Evolutionary conservation across 92 coral and sea anemone genomes (phyloP), one percentile per base, ranked within the genome.

Genomic region (Siderastrea siderea): DNA sequence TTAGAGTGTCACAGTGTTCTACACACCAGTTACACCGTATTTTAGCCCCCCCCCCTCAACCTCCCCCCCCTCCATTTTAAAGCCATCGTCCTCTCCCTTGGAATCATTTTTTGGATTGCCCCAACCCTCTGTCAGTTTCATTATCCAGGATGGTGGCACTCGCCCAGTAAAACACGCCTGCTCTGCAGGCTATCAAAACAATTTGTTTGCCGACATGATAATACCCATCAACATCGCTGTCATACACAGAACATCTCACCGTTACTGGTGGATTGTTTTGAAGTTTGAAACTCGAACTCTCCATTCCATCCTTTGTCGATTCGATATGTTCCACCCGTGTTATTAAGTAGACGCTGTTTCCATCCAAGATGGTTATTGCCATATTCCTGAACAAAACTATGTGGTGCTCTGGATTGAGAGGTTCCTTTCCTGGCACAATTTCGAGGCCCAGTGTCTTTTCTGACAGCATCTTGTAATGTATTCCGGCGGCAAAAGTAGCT

Each of bases 381-480:
- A 90, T 90, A 74, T 90, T 83, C 53, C 93, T 64, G 57, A 66
- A 90, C 13, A 84, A 54, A 9, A 84, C 17, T 53, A 90, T 85
- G 65, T 90, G 62, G 75, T 90, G 90, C 69, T 90, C 87, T 4
- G 87, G 90, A 85, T 85, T 73, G 4, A 90, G 77, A 3, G 90
- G 90, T 6, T 83, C 90, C 44, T 86, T 90, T 3, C 93, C 87
- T 3, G 90, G 87, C 8, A 85, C 78, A 52, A 71, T 74, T 75
- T 90, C 7, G 90, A 75, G 72, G 90, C 90, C 90, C 83, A 90
- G 83, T 90, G 90, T 80, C 93, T 17, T 53, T 85, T 90, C 87
- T 90, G 93, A 46, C 90, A 66, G 48, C 87, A 90, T 66, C 90
- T 82, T 12, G 90, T 80, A 47, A 85, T 90, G 51, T 80, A 79